Evolutionary conservation across 2,797 vertebrate species (phyloP), one percentile per base, ranked within the genome.

Genomic region (Nannoperca obscura): DNA sequence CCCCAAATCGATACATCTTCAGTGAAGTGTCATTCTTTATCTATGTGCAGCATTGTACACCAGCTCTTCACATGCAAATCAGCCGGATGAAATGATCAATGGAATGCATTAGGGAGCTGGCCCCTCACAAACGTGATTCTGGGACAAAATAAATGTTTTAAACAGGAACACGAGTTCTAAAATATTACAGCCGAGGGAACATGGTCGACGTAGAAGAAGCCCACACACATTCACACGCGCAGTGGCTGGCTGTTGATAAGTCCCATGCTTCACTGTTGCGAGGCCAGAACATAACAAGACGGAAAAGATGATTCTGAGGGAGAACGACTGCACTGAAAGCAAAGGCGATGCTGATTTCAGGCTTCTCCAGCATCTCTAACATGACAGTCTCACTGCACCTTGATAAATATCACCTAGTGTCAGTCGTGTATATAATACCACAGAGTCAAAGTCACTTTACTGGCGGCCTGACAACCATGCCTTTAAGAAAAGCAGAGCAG

Each of bases 21-120:
- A 53, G 75, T 75, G 73, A 76, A 57, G 75, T 68, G 80, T 74
- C 76, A 65, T 84, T 84, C 71, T 79, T 88, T 85, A 89, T 92
- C 87, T 74, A 11, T 61, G 80, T 42, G 67, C 46, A 60, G 71
- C 86, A 22, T 19, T 73, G 61, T 75, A 72, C 69, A 64, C 4
- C 80, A 44, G 68, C 81, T 77, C 69, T 71, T 81, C 61, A 82
- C 80, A 85, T 91, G 87, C 89, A 89, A 89, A 93, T 92, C 73
- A 78, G 76, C 50, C 14, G 22, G 27, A 63, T 7, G 46, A 65
- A 79, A 83, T 47, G 80, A 94, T 92, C 89, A 76, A 89, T 88
- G 69, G 67, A 85, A 86, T 82, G 77, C 80, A 91, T 89, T 73
- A 81, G 76, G 64, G 78, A 85, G 83, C 40, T 65, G 71, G 71